A percentile compares a stretch with the other conserved stretches of the same genome.
phyloP scores from a whole-genome alignment of 2,113 vertebrate species.

The Aphyosemion australe region DNA sequence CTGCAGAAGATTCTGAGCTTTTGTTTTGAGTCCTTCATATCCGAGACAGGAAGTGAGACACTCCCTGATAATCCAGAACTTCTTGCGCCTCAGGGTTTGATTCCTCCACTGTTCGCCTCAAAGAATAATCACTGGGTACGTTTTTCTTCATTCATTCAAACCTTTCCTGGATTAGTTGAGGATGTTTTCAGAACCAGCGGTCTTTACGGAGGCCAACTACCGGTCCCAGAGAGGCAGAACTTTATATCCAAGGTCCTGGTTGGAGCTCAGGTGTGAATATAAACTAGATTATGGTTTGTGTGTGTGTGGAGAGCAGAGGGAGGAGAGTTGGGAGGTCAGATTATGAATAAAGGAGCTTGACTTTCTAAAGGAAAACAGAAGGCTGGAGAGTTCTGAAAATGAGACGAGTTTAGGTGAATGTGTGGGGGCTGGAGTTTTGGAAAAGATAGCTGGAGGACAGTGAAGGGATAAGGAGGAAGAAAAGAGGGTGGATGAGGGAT shows the following conservation, averaged over 20 bases:
- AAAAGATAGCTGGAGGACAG: conserved; percentile 27
- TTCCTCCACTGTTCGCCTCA: conserved; percentile 51
- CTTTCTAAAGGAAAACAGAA: conserved; percentile 33
- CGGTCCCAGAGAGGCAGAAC: background rate
- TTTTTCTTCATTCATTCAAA: too few species aligned
- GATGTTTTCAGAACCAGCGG: too few species aligned
- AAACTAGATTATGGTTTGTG: background rate
- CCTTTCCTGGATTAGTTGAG: too few species aligned
- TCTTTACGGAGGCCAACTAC: too few species aligned
- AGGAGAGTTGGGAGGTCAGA: conserved; percentile 12
- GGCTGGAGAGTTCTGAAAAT: conserved; percentile 12
- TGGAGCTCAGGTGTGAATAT: background rate
- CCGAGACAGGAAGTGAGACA: conserved; percentile 61
- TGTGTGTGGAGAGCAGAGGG: conserved; percentile 9
- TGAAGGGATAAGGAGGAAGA: conserved; percentile 7
- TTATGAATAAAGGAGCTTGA: conserved; percentile 11
- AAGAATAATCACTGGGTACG: conserved; percentile 6
- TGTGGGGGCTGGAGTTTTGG: conserved; percentile 12
- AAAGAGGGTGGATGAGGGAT: conserved; percentile 17
- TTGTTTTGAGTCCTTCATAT: conserved; percentile 64
- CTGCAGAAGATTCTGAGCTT: conserved; percentile 57
- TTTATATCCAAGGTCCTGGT: background rate
- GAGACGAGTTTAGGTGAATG: conserved; percentile 30
- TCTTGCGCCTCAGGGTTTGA: conserved; percentile 61
- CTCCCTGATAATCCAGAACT: conserved; percentile 67